Conservation (phyloP, 2,888 invertebrate species). For the Leptogaster cylindrica region DNA sequence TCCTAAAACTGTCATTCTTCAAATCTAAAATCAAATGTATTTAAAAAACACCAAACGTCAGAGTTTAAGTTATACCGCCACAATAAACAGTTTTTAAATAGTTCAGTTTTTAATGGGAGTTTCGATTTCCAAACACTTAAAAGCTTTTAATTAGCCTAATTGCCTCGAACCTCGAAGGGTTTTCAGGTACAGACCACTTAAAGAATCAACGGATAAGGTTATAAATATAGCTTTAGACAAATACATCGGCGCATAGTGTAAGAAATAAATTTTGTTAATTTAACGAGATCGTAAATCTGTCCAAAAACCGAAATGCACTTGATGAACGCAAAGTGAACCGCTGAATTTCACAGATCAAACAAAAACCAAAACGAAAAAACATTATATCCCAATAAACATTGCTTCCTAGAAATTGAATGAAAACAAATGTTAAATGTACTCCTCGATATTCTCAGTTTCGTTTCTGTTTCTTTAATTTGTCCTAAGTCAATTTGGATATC, state of each 20-base stretch:
- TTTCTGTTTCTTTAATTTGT: not conserved
- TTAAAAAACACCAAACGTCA: too few relatives aligned
- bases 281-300: not conserved
- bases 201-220: too few relatives aligned
- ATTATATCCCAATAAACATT: not conserved
- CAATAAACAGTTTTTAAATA: too few relatives aligned
- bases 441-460: not conserved
- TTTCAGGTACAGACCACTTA: too few relatives aligned
- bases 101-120: too few relatives aligned
- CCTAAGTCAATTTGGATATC: not conserved
- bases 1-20: too few relatives aligned
- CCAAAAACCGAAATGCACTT: constrained; percentile 9
- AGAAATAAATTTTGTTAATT: not conserved
- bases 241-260: not conserved
- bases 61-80: too few relatives aligned
- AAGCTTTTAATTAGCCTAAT: too few relatives aligned
- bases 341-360: not conserved
- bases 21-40: too few relatives aligned
- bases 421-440: not conserved
- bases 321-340: constrained; percentile 7
- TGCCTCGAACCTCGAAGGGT: too few relatives aligned
- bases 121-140: too few relatives aligned
- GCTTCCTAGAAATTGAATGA: not conserved
- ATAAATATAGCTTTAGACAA: not conserved
- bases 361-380: not conserved